Conservation (phyloP, 2,797 vertebrate species). For the Rachycentron canadum region DNA sequence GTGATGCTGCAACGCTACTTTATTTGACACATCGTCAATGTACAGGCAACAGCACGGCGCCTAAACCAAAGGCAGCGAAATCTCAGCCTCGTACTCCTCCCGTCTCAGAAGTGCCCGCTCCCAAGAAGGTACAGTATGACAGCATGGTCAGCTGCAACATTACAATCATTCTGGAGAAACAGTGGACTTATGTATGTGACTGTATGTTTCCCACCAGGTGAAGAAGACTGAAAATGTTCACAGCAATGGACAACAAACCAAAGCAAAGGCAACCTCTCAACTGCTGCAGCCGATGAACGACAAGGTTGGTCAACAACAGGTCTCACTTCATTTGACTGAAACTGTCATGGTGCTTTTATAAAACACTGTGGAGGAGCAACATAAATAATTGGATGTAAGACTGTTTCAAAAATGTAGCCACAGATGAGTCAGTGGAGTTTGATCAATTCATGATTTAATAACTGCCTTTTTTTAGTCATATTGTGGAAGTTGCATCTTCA, state of each 20-base stretch:
- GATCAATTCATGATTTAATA: neutral
- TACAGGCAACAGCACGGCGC: conserved; percentile 67
- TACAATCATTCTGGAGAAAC: neutral
- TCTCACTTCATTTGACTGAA: neutral
- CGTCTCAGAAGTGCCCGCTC: conserved; percentile 45
- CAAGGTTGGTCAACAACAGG: conserved; percentile 70
- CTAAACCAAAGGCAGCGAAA: conserved; percentile 78
- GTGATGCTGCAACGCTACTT: neutral
- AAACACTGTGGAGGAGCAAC: neutral
- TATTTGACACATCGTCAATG: neutral
- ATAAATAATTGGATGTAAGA: neutral
- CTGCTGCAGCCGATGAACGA: conserved; percentile 70
- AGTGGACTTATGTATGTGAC: too few relatives aligned
- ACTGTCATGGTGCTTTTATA: neutral
- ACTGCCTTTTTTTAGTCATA: neutral
- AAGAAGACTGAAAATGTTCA: conserved; percentile 78
- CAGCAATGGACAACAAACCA: conserved; percentile 81
- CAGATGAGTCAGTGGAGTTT: neutral
- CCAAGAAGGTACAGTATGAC: conserved; percentile 83
- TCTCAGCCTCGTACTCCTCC: conserved; percentile 71
- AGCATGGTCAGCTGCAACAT: neutral
- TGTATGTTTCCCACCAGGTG: conserved; percentile 61
- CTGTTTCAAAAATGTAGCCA: too few relatives aligned
- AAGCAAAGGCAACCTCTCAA: conserved; percentile 59
- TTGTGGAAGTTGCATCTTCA: neutral